Evolutionary conservation across 1,140 invertebrate species (phyloP).

Genomic region (Scaptodrosophila lebanonensis): DNA sequence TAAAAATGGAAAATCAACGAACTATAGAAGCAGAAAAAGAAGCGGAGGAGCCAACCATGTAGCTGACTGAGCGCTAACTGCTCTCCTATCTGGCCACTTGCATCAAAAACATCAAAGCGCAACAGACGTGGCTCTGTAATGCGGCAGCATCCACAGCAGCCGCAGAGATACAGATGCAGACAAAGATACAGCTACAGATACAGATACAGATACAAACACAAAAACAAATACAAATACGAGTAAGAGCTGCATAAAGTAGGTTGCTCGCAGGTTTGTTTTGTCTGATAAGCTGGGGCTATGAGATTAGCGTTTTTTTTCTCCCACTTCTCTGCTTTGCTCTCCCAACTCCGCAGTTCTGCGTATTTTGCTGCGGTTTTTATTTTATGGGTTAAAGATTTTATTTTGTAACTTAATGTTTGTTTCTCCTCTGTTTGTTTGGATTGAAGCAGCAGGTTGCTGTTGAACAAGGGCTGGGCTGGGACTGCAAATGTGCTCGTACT

Average conservation of each 20-base stretch:
- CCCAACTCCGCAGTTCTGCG: slow-evolving; percentile 35
- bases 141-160: slow-evolving; percentile 35
- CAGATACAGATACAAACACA: slow-evolving; percentile 40
- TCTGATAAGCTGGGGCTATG: slow-evolving; percentile 57
- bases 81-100: slow-evolving; percentile 55
- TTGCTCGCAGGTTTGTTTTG: slow-evolving; percentile 66
- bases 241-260: slow-evolving; percentile 47
- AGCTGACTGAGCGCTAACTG: slow-evolving; percentile 42
- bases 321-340: neutral
- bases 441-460: slow-evolving; percentile 59
- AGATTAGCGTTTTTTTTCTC: slow-evolving; percentile 50
- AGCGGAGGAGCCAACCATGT: slow-evolving; percentile 19
- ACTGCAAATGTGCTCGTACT: slow-evolving; percentile 6
- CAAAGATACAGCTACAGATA: slow-evolving; percentile 22
- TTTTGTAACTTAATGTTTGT: slow-evolving; percentile 71
- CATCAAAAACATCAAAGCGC: slow-evolving; percentile 65
- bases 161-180: slow-evolving; percentile 35
- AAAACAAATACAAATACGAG: too few species aligned
- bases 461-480: too few species aligned
- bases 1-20: slow-evolving; percentile 65
- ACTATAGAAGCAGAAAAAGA: slow-evolving; percentile 12
- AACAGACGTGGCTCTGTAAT: slow-evolving; percentile 16
- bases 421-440: slow-evolving; percentile 26
- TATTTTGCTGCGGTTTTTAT: slow-evolving; percentile 62
- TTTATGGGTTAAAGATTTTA: slow-evolving; percentile 69